These are phyloP conservation scores for Leucopternis melanops DNA, from an alignment of 2,113 vertebrate species.

Conservation along the genomic window DNA sequence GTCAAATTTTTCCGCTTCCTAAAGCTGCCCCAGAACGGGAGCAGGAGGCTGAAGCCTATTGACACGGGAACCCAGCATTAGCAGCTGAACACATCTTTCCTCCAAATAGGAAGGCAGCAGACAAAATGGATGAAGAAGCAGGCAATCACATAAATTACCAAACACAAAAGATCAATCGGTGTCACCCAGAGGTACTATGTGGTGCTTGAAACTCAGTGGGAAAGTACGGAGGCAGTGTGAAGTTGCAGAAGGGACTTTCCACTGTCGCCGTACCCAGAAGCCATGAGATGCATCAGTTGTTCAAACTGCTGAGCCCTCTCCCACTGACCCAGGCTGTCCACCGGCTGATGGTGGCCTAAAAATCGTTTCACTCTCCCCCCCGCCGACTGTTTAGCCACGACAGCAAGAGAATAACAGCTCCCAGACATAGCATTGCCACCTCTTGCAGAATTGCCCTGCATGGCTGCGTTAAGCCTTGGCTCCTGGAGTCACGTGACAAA, in stretches of 20 bases:
- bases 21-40: background rate
- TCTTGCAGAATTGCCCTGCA: background rate
- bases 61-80: background rate
- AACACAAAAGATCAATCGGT: slow-evolving; percentile 39
- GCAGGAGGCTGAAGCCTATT: background rate
- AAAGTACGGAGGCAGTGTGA: background rate
- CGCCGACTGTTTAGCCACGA: background rate
- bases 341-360: background rate
- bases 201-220: background rate
- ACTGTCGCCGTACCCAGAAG: background rate
- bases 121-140: background rate
- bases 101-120: background rate
- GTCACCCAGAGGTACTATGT: background rate
- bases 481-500: background rate
- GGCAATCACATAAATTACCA: slow-evolving; percentile 5
- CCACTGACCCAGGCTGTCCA: background rate
- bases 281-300: background rate
- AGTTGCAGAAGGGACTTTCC: background rate
- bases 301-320: background rate
- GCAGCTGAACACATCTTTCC: background rate
- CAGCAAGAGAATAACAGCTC: background rate
- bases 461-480: background rate
- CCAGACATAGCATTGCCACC: background rate
- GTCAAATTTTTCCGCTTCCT: background rate
- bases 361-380: background rate